Evolutionary conservation across 2,797 vertebrate genomes (phyloP).

Genomic region (Sebastiscus albofasciatus): DNA sequence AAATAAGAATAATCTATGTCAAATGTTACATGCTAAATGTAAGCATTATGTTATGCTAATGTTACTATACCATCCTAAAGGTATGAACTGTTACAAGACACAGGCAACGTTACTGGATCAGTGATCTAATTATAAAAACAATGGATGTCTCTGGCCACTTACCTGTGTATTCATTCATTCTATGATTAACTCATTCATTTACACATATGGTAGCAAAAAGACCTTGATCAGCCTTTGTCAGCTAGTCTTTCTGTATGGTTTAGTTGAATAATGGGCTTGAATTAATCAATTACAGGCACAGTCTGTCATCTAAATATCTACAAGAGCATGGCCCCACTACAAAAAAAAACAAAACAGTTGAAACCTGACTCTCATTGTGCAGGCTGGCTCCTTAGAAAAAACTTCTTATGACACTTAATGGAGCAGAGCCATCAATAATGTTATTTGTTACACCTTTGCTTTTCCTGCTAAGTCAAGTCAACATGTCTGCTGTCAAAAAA

Average conservation of each 20-base stretch:
- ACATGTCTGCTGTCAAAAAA: neutral
- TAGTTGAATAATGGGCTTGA: neutral
- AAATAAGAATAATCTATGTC: neutral
- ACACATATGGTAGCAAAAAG: neutral
- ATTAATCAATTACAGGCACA: neutral
- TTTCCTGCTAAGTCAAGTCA: neutral
- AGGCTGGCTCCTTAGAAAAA: neutral
- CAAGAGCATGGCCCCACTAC: neutral
- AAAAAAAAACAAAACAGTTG: neutral
- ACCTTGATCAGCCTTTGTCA: neutral
- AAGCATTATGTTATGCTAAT: neutral
- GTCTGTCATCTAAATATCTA: neutral
- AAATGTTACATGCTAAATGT: neutral
- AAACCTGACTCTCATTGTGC: neutral
- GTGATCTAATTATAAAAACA: constrained; percentile 17
- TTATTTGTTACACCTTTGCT: neutral
- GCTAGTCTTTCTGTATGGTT: neutral
- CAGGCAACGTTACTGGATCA: neutral
- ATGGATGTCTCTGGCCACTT: neutral
- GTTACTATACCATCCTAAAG: neutral
- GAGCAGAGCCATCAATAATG: neutral
- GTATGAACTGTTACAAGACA: neutral
- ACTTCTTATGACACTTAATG: neutral
- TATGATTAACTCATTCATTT: neutral
- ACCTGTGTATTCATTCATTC: neutral